Base-by-base conservation (phyloP, 2,113 vertebrate species). In the Syngnathus typhle region DNA sequence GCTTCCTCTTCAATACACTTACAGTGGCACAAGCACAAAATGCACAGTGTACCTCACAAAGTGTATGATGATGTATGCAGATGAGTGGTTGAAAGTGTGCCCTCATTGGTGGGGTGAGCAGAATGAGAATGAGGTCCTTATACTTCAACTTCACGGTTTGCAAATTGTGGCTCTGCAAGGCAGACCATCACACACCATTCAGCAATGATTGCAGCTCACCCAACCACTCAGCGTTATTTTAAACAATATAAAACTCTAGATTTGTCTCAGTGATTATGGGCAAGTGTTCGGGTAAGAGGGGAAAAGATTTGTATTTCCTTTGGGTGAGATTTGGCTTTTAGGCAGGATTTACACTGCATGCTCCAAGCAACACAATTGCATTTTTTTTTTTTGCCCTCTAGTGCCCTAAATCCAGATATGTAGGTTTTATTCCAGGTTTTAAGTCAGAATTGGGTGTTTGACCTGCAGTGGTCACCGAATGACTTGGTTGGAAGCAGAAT, bases 141-240 rank as follows among this genome's bases (percentile, higher is more conserved):
- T 69, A 61, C 61, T 74, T 79, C 87, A 88, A 90, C 85, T 87
- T 89, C 86, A 87, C 60, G 71, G 69, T 72, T 70, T 77, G 80
- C 59, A 83, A 62, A 63, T 69, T 69, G 55, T 38, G 69, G 51
- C 41, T 41, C 21, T 71, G 73, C 61, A 52, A 72, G 46, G 65
- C 46, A 65, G 75, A 70, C 76, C 76, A 86, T 71, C 65, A 75
- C 71, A 54, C 36, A 55, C 76, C 70, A 71, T 76, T 80, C 75
- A 72, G 36, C 75, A 74, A 79, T 84, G 79, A 79, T 72, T 38
- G 62, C 70, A 69, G 69, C 69, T 72, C 68, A 52, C 82, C 74
- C 67, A 59, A 68, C 68, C 67, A 70, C 74, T 77, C 74, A n/a
- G 67, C 60, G 59, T 67, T 65, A 36, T n/a, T 61, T 70, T 70